Percentiles rank a stretch among this genome's conserved stretches.
phyloP scores from a whole-genome alignment of 2,113 vertebrate genomes.

The sheep (Ovis aries) region ARS-UI_Ramb_v3.0 NC_056060.1:19485001-19485500 shows the following conservation, averaged over 20 bases:
- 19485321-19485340: background rate
- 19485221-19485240: background rate
- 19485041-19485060: background rate
- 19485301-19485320: background rate
- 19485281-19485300: background rate
- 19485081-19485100: background rate
- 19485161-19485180: background rate
- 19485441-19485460: background rate
- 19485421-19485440: background rate
- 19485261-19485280: background rate
- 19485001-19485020: background rate
- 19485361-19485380: background rate
- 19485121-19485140: background rate
- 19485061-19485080: background rate
- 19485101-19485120: background rate
- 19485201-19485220: background rate
- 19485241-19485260: background rate
- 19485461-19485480: background rate
- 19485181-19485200: background rate
- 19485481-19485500: background rate
- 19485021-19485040: background rate
- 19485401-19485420: background rate
- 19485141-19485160: background rate
- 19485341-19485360: background rate
- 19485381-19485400: background rate